phyloP scores from a whole-genome alignment of 2,888 invertebrate species.

The Subacronicta megacephala region DNA sequence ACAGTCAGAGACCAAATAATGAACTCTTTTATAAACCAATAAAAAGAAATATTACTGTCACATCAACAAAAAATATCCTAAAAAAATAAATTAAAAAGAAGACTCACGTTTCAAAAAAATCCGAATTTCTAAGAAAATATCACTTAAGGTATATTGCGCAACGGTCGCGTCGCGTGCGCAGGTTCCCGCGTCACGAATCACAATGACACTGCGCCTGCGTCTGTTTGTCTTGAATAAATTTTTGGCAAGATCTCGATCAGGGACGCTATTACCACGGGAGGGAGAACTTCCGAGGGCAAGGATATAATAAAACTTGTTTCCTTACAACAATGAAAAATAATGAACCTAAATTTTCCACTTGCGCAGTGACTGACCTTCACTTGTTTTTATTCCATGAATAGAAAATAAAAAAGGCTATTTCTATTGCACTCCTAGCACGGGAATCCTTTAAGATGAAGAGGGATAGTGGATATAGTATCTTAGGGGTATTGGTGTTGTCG shows the following conservation, averaged over 20 bases:
- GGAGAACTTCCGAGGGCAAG: constrained; percentile 2
- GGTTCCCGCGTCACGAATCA: constrained; percentile 24
- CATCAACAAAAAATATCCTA: background rate
- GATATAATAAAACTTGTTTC: background rate
- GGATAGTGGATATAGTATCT: too few species aligned
- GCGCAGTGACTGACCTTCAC: too few species aligned
- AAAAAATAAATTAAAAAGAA: background rate
- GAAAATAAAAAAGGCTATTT: too few species aligned
- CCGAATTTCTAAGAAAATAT: constrained; percentile 1
- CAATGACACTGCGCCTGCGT: constrained; percentile 15
- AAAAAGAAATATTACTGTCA: background rate
- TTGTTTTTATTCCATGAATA: too few species aligned
- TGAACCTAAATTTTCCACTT: too few species aligned
- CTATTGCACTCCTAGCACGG: too few species aligned
- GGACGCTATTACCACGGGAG: constrained; percentile 15
- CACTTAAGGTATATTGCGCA: constrained; percentile 5
- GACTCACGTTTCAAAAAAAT: constrained; percentile 8
- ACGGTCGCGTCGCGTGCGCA: constrained; percentile 26
- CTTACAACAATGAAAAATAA: too few species aligned
- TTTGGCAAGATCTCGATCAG: constrained; percentile 16
- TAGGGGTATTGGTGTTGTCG: too few species aligned
- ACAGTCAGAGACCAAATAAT: too few species aligned
- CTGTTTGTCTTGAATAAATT: constrained; percentile 17
- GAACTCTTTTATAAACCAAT: too few species aligned
- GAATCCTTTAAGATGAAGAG: too few species aligned